phyloP scores from a whole-genome alignment of 2,113 vertebrate species.

The Crotalus viridis region DNA sequence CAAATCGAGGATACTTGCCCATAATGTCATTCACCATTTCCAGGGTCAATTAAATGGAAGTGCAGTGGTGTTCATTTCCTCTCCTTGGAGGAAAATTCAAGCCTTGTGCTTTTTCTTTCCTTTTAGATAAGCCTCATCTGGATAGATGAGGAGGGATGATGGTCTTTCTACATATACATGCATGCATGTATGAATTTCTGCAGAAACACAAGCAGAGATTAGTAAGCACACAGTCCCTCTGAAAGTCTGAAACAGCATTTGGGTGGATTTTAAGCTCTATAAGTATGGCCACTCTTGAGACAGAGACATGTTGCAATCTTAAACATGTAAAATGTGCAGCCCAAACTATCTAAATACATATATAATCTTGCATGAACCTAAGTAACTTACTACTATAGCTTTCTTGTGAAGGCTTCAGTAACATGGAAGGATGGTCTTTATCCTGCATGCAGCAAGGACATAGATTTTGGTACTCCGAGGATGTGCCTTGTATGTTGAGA shows the following conservation, averaged over 20 bases:
- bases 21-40: neutral
- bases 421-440: slow-evolving; percentile 38
- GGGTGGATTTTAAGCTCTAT: neutral
- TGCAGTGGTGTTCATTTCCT: neutral
- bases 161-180: neutral
- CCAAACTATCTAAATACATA: neutral
- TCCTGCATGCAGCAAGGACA: neutral
- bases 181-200: neutral
- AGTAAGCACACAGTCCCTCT: neutral
- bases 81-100: neutral
- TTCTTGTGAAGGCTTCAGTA: slow-evolving; percentile 30
- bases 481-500: slow-evolving; percentile 52
- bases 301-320: neutral
- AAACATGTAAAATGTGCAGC: neutral
- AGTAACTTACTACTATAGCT: neutral
- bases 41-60: neutral
- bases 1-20: neutral
- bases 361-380: neutral
- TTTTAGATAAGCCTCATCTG: neutral
- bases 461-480: slow-evolving; percentile 41
- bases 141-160: neutral
- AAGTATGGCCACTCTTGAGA: neutral
- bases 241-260: neutral
- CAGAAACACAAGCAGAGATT: neutral
- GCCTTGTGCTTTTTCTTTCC: neutral